Evolutionary conservation across 2,888 invertebrate genomes (phyloP).

Genomic region (Dorcus parallelipipedus): DNA sequence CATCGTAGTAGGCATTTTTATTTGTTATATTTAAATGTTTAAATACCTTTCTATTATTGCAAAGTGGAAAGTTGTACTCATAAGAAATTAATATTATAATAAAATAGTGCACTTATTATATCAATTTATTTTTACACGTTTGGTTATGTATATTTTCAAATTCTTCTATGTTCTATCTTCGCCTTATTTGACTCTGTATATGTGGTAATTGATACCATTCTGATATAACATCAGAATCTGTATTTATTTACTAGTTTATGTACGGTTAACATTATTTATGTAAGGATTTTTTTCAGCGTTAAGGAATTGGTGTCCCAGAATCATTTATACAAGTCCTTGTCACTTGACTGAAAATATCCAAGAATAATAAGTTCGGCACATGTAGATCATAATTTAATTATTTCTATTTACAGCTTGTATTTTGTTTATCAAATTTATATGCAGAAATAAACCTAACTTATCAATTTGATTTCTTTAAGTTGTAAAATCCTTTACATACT

Average conservation of each 20-base stretch:
- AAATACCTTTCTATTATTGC: slow-evolving; percentile 3
- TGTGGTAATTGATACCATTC: no score
- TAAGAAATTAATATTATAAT: neutral
- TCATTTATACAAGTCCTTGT: slow-evolving; percentile 11
- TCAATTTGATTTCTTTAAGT: no score
- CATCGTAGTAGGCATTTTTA: slow-evolving; percentile 9
- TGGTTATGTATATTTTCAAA: no score
- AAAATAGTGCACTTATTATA: no score
- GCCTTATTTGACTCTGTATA: no score
- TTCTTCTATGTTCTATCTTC: no score
- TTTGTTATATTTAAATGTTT: slow-evolving; percentile 13
- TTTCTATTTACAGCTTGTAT: slow-evolving; percentile 13
- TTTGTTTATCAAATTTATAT: slow-evolving; percentile 16
- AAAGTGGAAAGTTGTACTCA: neutral
- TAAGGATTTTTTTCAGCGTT: neutral
- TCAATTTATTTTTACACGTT: no score
- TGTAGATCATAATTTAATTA: neutral
- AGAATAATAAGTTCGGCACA: no score
- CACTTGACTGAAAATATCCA: neutral
- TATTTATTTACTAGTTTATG: neutral
- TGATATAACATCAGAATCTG: no score
- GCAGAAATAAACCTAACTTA: slow-evolving; percentile 11
- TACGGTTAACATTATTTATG: neutral
- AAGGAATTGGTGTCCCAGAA: slow-evolving; percentile 12
- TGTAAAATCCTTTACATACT: no score